Conservation (phyloP, 2,797 vertebrate species). For the Myripristis jacobus region DNA sequence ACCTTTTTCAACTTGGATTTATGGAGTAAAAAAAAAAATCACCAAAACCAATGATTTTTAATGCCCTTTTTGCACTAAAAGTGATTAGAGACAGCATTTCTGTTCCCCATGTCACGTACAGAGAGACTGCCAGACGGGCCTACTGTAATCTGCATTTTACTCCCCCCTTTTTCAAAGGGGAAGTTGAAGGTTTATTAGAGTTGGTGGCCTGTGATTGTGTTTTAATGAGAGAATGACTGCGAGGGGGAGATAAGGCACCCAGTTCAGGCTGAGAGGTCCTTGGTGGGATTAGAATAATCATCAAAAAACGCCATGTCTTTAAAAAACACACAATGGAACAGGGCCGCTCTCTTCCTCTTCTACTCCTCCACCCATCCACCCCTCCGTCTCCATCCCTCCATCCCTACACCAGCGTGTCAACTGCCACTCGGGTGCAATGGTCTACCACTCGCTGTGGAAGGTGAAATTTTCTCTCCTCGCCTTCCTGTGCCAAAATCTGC, state of each 20-base stretch:
- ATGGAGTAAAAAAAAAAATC: conserved; percentile 20
- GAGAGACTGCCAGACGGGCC: conserved; percentile 70
- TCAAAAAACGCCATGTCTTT: conserved; percentile 81
- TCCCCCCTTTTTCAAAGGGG: conserved; percentile 66
- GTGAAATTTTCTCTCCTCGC: conserved; percentile 68
- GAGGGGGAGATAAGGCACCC: conserved; percentile 85
- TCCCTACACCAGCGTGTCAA: conserved; percentile 42
- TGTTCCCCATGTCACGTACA: conserved; percentile 61
- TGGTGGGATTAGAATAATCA: conserved; percentile 88
- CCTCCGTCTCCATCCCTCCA: conserved; percentile 43
- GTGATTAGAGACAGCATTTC: conserved; percentile 67
- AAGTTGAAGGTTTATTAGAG: conserved; percentile 91
- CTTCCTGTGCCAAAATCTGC: conserved; percentile 57
- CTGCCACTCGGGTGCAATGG: conserved; percentile 72
- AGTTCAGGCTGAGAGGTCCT: conserved; percentile 82
- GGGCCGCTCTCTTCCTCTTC: conserved; percentile 60
- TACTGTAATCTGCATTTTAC: conserved; percentile 85
- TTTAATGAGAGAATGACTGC: conserved; percentile 93
- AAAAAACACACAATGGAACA: conserved; percentile 81
- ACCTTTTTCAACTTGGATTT: conserved; percentile 61
- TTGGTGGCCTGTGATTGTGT: conserved; percentile 91
- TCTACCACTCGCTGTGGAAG: conserved; percentile 54
- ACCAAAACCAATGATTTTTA: conserved; percentile 57
- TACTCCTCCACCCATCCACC: conserved; percentile 54
- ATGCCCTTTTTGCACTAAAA: conserved; percentile 48